Conservation (phyloP, 2,113 vertebrate species). For the Ceyx cyanopectus region DNA sequence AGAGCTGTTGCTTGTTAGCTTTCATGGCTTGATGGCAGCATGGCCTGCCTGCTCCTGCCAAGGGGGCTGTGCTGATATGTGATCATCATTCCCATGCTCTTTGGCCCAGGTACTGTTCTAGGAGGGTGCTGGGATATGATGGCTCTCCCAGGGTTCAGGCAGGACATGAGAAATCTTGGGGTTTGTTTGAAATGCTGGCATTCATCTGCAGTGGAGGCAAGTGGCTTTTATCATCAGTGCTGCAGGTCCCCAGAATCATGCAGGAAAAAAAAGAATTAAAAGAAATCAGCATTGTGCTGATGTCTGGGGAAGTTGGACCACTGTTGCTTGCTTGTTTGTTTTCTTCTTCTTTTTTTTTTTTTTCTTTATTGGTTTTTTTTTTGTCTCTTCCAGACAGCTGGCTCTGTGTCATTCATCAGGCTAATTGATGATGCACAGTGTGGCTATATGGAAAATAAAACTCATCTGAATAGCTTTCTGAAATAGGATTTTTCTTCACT, state of each 20-base stretch:
- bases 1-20: background rate
- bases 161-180: background rate
- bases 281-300: background rate
- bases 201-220: background rate
- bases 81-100: background rate
- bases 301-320: background rate
- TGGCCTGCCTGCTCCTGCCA: background rate
- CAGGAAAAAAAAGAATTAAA: background rate
- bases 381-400: constrained; percentile 21
- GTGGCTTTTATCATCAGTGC: background rate
- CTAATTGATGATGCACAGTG: constrained; percentile 19
- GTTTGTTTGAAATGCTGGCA: background rate
- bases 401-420: constrained; percentile 30
- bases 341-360: constrained; percentile 14
- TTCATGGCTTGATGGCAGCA: background rate
- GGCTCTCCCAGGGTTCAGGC: background rate
- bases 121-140: background rate
- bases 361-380: constrained; percentile 37
- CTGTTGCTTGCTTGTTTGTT: background rate
- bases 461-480: constrained; percentile 8
- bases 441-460: constrained; percentile 4
- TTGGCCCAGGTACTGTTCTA: rapidly evolving
- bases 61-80: background rate
- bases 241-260: background rate
- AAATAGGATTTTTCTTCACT: background rate